Percentiles rank a stretch among this genome's conserved stretches.
phyloP scores from a whole-genome alignment of 2,888 invertebrate genomes.

The Sarcophaga subvicina region DNA sequence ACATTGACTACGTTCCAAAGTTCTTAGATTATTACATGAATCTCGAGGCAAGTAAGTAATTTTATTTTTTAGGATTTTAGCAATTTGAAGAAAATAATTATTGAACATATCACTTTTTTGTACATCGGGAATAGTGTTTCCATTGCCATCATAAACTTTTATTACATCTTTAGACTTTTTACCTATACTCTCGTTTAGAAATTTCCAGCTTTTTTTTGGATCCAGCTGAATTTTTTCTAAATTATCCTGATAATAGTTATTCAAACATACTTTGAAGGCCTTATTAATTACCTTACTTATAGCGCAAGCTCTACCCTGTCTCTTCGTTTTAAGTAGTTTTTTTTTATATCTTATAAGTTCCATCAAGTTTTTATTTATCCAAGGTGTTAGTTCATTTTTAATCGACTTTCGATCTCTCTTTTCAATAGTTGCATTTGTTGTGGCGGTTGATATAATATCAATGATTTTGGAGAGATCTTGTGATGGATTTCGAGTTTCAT shows the following conservation, averaged over 20 bases:
- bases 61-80: no score
- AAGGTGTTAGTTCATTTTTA: not conserved
- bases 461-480: not conserved
- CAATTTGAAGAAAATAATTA: no score
- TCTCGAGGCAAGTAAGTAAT: no score
- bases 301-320: not conserved
- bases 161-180: not conserved
- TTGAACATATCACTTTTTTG: no score
- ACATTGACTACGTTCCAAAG: no score
- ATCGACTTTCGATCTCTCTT: slow-evolving; percentile 2
- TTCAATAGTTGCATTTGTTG: not conserved
- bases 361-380: not conserved
- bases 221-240: not conserved
- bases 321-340: not conserved
- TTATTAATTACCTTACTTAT: not conserved
- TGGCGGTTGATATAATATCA: not conserved
- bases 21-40: no score
- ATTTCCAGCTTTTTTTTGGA: not conserved
- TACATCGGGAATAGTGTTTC: no score
- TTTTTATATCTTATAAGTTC: not conserved
- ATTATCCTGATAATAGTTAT: not conserved
- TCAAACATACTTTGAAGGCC: not conserved
- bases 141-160: not conserved
- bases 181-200: slow-evolving; percentile 1
- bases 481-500: not conserved